phyloP scores from a whole-genome alignment of 2,888 invertebrate genomes.

The Hetaerina titia region DNA sequence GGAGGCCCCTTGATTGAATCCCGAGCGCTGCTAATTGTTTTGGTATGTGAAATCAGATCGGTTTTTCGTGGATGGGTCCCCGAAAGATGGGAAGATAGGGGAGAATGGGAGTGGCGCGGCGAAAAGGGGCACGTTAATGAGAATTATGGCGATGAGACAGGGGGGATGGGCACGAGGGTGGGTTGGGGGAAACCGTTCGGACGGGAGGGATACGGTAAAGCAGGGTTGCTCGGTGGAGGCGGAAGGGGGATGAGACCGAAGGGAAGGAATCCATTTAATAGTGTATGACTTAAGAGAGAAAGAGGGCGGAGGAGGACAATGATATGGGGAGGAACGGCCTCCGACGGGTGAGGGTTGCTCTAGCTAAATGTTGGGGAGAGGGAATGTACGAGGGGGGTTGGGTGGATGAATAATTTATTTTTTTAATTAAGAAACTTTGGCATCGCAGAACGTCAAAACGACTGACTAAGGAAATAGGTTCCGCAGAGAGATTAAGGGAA shows the following conservation, averaged over 20 bases:
- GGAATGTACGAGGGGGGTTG: background rate
- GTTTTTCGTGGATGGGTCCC: background rate
- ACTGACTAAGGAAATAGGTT: constrained; percentile 26
- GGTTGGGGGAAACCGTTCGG: background rate
- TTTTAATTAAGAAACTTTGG: constrained; percentile 45
- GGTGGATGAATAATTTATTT: constrained; percentile 30
- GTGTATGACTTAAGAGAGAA: background rate
- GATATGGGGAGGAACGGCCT: background rate
- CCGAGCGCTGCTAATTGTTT: constrained; percentile 33
- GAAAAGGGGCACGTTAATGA: constrained; percentile 12
- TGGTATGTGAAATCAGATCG: constrained; percentile 40
- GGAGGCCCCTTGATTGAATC: background rate
- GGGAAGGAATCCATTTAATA: background rate
- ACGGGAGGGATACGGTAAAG: background rate
- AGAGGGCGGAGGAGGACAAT: background rate
- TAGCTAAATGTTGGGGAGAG: background rate
- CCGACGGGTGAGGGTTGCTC: background rate
- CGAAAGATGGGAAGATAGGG: background rate
- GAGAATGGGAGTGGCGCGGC: background rate
- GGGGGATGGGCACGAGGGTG: background rate
- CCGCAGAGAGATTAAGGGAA: constrained; percentile 1
- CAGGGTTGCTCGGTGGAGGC: background rate
- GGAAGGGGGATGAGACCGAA: background rate
- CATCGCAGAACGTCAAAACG: constrained; percentile 9
- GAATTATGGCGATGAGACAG: background rate